Evolutionary conservation across 2,797 vertebrate genomes (phyloP), one percentile per base, ranked within the genome.

Genomic region (Oceanodroma leucorhoa): DNA sequence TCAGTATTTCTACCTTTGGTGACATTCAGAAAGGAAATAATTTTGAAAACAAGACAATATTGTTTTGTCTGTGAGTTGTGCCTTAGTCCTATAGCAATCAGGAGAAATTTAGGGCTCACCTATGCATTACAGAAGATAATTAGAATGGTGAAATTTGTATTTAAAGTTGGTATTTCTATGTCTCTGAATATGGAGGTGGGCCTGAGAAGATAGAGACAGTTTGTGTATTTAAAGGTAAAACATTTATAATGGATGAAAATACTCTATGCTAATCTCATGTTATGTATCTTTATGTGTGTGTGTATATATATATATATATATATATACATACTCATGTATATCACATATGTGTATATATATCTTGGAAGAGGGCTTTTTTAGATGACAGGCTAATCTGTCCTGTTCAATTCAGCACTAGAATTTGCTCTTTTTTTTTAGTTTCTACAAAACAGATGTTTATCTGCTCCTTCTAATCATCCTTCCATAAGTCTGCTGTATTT

Each of bases 271-370:
- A 62, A 23, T 75, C 6, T 62, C 8, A 27, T 40, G 9, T 41
- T 57, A 64, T 29, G 5, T 30, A 20, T 61, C 32, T 73, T n/a
- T 43, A 13, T 38, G 4, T 36, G 36, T 36, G 36, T 36, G 36
- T 36, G 36, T 36, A 9, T 36, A 36, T 36, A 36, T 36, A 36
- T n/a, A 1, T 30, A 38, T 32, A 4, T 51, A 20, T 46, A 54
- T 0, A 5, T 22, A 6, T 3, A 64, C 4, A 24, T 83, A 26
- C 1, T n/a, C 66, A 51, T n/a, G 5, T 40, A 40, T 72, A 26
- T 61, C 7, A 34, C 2, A 2, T 23, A 13, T 32, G 6, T 29
- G 9, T n/a, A 23, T 30, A 26, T 34, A 14, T 64, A 34, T 70
- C n/a, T 70, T 76, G 26, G 27, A 85, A 79, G 1, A 19, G 13